These are phyloP conservation scores for Ichneumoninae sp. DNA, from an alignment of 2,888 invertebrate species.

Conservation along the genomic window DNA sequence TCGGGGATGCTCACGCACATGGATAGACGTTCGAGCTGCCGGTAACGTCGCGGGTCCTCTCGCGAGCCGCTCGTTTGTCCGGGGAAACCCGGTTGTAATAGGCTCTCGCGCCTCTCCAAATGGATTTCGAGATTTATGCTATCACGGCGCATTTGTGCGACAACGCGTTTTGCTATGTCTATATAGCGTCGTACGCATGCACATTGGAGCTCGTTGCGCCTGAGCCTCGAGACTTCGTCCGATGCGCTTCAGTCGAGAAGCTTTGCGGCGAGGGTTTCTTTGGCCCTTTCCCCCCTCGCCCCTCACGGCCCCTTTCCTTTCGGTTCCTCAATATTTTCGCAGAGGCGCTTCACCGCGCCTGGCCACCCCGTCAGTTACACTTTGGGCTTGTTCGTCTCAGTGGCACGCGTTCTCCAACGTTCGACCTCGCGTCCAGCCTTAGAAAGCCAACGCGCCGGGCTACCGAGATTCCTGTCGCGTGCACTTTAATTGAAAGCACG, in stretches of 20 bases:
- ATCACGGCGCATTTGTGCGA: conserved; percentile 83
- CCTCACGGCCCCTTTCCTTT: conserved; percentile 37
- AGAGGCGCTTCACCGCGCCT: conserved; percentile 15
- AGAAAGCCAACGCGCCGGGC: conserved; percentile 11
- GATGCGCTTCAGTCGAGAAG: conserved; percentile 52
- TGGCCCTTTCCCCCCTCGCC: conserved; percentile 22
- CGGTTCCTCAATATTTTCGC: conserved; percentile 52
- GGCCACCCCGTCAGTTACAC: conserved; percentile 46
- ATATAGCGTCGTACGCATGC: conserved; percentile 12
- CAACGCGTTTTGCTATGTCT: conserved; percentile 69
- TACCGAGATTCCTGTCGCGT: conserved; percentile 61
- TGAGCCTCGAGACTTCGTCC: conserved; percentile 45
- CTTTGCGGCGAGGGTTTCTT: conserved; percentile 38
- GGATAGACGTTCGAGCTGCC: conserved; percentile 52
- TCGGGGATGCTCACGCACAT: neutral
- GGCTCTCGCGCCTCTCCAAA: conserved; percentile 82
- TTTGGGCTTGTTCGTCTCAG: conserved; percentile 46
- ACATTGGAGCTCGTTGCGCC: conserved; percentile 13
- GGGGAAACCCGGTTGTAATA: conserved; percentile 77
- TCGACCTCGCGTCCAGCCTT: conserved; percentile 26
- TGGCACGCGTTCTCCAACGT: conserved; percentile 42
- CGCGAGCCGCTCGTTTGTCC: conserved; percentile 70
- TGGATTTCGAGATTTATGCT: conserved; percentile 84
- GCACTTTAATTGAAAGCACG: conserved; percentile 73
- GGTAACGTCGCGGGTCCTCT: conserved; percentile 54